These are phyloP conservation scores for Varanus komodoensis DNA, from an alignment of 2,113 vertebrate species.

Conservation along the genomic window DNA sequence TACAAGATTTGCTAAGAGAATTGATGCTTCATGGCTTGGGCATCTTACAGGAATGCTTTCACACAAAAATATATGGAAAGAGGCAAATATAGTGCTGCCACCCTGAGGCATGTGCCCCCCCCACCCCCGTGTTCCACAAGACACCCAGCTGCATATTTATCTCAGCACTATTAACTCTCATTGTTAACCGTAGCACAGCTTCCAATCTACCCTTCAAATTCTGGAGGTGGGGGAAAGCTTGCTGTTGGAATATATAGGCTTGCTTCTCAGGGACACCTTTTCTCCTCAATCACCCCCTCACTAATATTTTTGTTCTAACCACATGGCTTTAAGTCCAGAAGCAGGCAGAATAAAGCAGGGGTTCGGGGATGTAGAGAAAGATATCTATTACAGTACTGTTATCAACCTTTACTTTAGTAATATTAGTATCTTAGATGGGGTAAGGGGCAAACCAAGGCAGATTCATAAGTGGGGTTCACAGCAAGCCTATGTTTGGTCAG, in stretches of 20 bases:
- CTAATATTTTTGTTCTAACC: background rate
- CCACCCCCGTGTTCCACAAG: background rate
- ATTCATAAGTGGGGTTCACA: background rate
- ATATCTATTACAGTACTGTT: background rate
- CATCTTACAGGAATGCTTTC: background rate
- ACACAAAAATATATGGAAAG: background rate
- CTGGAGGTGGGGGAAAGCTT: background rate
- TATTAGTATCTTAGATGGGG: background rate
- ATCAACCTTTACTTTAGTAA: background rate
- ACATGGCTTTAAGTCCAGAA: background rate
- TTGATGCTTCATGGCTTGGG: background rate
- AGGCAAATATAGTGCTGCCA: background rate
- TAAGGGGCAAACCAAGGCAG: background rate
- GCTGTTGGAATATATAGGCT: background rate
- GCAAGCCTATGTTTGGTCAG: background rate
- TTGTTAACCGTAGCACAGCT: background rate
- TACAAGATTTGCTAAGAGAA: background rate
- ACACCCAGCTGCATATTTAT: background rate
- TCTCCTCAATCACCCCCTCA: background rate
- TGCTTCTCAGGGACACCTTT: background rate
- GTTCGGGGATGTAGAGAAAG: background rate
- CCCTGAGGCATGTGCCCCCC: background rate
- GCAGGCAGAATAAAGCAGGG: background rate
- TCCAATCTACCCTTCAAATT: background rate
- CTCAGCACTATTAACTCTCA: background rate